Base-by-base conservation (phyloP, 2,888 invertebrate genomes). In the Macrophya annulata region DNA sequence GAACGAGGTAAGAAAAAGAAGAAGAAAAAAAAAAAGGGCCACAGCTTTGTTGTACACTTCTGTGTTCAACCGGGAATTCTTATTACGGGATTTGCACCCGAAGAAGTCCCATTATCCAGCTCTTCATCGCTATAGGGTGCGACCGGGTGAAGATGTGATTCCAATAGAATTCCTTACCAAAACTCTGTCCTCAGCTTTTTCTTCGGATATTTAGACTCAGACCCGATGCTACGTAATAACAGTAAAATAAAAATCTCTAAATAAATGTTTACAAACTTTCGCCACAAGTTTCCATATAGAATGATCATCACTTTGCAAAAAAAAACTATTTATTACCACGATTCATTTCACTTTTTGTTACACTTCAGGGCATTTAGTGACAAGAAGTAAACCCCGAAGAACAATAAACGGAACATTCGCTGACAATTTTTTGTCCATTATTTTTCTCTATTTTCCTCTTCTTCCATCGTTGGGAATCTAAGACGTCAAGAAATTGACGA, bases 51-150 rank as follows among this genome's bases (percentile, higher is more conserved):
- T 90, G 91, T 88, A 88, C 89, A 88, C 88, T 88, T 88, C 87
- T 87, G 88, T 91, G 89, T 91, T 92, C 85, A 87, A 85, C 88
- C 87, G 91, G 91, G 91, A 92, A 91, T 91, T 92, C 92, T 92
- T 92, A 92, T 92, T 92, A 91, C 91, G 86, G 88, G 85, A 85
- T 88, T 86, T 87, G 82, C 87, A 74, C 86, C 86, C 87, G 88
- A 89, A 90, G 91, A 92, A 92, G 91, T 92, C 92, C 92, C 92
- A 92, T 92, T 91, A 91, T 90, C 89, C 83, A 71, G 51, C 51
- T 55, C 77, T 31, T 77, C n/a, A 31, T 77, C 77, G 77, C 17
- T 17, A 9, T 17, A 17, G 72, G 72, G 72, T 74, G n/a, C 40
- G 72, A 74, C 68, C 68, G 10, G 25, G 6, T 68, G 31, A 68